Evolutionary conservation across 2,888 invertebrate species (phyloP).

Genomic region (Pegoplata infirma): DNA sequence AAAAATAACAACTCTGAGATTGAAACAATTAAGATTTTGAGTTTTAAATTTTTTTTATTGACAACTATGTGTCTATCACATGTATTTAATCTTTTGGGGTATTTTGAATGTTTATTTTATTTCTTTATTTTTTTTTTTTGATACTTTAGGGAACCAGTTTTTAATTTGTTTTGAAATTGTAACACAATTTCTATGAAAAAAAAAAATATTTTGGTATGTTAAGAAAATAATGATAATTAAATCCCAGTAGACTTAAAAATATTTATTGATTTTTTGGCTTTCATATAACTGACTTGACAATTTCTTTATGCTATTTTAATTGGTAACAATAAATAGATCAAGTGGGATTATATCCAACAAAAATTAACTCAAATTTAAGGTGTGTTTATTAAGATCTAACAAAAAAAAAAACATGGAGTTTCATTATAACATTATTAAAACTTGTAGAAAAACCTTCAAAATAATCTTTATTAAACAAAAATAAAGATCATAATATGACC

Average conservation of each 20-base stretch:
- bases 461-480: background rate
- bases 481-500: constrained; percentile 12
- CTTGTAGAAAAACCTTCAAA: constrained; percentile 15
- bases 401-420: background rate
- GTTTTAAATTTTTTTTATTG: too few relatives aligned
- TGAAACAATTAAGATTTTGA: too few relatives aligned
- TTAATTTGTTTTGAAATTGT: background rate
- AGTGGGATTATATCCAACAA: constrained; percentile 38
- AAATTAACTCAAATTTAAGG: constrained; percentile 26
- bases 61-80: too few relatives aligned
- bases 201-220: too few relatives aligned
- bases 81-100: too few relatives aligned
- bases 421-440: constrained; percentile 13
- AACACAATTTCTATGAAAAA: background rate
- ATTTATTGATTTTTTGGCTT: background rate
- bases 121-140: too few relatives aligned
- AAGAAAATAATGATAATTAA: background rate
- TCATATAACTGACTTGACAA: constrained; percentile 24
- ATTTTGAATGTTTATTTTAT: too few relatives aligned
- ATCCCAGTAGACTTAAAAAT: background rate
- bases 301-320: constrained; percentile 27
- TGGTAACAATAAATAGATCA: constrained; percentile 42
- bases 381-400: constrained; percentile 14
- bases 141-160: too few relatives aligned
- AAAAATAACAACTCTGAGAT: too few relatives aligned